phyloP scores from a whole-genome alignment of 2,888 invertebrate species.

The Oegoconia quadripuncta region DNA sequence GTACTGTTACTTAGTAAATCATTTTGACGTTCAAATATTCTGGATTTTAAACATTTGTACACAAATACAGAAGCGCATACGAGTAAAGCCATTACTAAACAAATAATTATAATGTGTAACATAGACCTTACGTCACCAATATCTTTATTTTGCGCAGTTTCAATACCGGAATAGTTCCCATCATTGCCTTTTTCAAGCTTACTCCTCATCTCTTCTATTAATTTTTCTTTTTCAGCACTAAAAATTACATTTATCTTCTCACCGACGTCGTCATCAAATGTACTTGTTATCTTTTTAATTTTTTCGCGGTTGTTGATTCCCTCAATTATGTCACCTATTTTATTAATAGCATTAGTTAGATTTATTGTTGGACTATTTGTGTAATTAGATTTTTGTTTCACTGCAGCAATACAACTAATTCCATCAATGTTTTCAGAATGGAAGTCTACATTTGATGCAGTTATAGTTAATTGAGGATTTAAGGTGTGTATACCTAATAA shows the following conservation, averaged over 20 bases:
- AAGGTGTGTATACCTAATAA: slow-evolving; percentile 18
- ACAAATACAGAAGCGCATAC: no score
- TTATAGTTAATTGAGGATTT: slow-evolving; percentile 14
- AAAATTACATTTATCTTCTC: not conserved
- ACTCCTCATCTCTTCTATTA: not conserved
- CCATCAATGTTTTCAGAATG: slow-evolving; percentile 30
- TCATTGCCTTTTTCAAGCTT: not conserved
- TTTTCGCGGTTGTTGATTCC: not conserved
- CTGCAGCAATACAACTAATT: slow-evolving; percentile 29
- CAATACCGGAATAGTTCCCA: no score
- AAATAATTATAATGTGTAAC: no score
- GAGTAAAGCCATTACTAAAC: no score
- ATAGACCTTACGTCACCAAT: no score
- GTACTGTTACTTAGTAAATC: no score
- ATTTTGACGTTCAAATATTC: no score
- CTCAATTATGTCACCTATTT: not conserved
- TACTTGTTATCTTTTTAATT: not conserved
- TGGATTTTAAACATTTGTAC: no score
- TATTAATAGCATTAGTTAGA: not conserved
- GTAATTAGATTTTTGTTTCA: slow-evolving; percentile 7
- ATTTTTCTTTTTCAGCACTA: not conserved
- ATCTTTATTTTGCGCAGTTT: no score
- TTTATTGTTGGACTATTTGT: not conserved
- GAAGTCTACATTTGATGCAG: slow-evolving; percentile 23
- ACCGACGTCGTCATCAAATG: not conserved